These are phyloP conservation scores for Alauda arvensis DNA, from an alignment of 2,797 vertebrate genomes.

Conservation along the genomic window DNA sequence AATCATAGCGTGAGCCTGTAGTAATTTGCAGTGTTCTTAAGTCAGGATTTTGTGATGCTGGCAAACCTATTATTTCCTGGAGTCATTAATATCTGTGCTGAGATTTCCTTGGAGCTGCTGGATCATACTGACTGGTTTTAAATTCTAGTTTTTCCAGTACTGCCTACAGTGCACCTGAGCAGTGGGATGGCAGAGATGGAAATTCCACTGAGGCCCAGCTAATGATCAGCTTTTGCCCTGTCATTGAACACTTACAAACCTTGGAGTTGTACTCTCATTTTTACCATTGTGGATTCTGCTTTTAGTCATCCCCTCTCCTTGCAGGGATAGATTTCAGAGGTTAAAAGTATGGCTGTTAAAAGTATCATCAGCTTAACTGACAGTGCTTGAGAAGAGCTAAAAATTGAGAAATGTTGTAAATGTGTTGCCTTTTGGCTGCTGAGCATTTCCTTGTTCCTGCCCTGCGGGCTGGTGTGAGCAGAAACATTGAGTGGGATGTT, in stretches of 20 bases:
- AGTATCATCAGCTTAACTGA: conserved; percentile 11
- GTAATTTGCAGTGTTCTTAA: conserved; percentile 4
- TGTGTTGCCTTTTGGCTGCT: not conserved
- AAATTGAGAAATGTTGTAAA: not conserved
- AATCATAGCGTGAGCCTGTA: not conserved
- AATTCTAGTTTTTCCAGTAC: not conserved
- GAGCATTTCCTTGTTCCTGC: not conserved
- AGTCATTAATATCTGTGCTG: not conserved
- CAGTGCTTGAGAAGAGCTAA: conserved; percentile 19
- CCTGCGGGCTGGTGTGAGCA: not conserved
- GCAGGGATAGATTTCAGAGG: not conserved
- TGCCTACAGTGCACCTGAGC: not conserved
- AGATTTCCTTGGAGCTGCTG: not conserved
- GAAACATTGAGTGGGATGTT: not conserved
- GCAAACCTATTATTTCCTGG: conserved; percentile 14
- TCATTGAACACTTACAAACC: not conserved
- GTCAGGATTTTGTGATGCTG: not conserved
- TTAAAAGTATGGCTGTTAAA: not conserved
- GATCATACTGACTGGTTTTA: not conserved
- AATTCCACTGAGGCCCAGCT: not conserved
- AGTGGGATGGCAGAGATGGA: not conserved
- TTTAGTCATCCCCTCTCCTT: not conserved
- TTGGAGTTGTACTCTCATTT: not conserved
- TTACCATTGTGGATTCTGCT: not conserved
- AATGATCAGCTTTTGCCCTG: not conserved